Evolutionary conservation across 2,888 invertebrate genomes (phyloP), one percentile per base, ranked within the genome.

Genomic region (Hyposoter didymator): DNA sequence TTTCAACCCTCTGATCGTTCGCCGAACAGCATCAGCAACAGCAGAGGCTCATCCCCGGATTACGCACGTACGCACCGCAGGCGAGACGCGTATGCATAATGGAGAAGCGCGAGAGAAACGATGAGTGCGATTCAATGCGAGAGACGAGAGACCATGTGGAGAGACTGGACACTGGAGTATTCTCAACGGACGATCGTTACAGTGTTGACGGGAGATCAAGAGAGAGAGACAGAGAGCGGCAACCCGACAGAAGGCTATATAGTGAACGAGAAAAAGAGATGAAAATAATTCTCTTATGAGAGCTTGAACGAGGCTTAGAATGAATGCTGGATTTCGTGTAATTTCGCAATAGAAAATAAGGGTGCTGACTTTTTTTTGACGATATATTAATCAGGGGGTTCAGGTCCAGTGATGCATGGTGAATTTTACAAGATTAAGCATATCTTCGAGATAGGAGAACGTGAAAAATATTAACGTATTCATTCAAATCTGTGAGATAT

Each of bases 11-110:
- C 82, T 49, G 73, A 82, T 80, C 79, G 76, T 39, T 72, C 82
- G 79, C 82, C 78, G 76, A 79, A 69, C 76, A 72, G 84, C 84
- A 80, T 76, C 83, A 75, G 85, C 83, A 69, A 80, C 84, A 69
- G 85, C 81, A 78, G 73, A 78, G 84, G 84, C 83, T 86, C 85
- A 86, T 86, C 85, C 85, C 81, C 78, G 85, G 85, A 86, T 86
- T 86, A 86, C 85, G 85, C 85, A 86, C 85, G 85, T 86, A 86
- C 85, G 85, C 83, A 84, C 85, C 85, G 85, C 85, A 86, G 85
- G 83, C 85, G 78, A 86, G 81, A 84, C 83, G 83, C 85, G 80
- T 84, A 86, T 86, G 81, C 85, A 86, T 86, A 84, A 86, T 86
- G 84, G 74, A 83, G 80, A 86, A 81, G 67, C 67, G 67, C 67